Evolutionary conservation across 2,888 invertebrate species (phyloP).

Genomic region (Ernsta delagoae): DNA sequence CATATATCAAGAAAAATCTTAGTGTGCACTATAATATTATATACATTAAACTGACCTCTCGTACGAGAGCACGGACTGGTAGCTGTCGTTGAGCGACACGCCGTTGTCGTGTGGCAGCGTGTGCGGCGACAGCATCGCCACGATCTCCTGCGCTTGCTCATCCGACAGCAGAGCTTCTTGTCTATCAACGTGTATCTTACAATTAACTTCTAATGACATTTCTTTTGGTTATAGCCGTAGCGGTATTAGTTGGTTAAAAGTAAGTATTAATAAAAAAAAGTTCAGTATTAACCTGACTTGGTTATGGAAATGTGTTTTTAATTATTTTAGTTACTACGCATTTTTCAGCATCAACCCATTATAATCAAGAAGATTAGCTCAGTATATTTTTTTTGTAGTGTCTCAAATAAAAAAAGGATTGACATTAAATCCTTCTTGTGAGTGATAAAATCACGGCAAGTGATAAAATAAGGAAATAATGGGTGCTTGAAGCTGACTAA

Average conservation of each 20-base stretch:
- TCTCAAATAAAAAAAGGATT: too few species aligned
- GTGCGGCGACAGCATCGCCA: conserved; percentile 90
- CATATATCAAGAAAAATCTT: too few species aligned
- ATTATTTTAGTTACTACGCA: too few species aligned
- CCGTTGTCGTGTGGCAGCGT: conserved; percentile 75
- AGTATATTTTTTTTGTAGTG: background rate
- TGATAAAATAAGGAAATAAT: too few species aligned
- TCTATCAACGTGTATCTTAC: conserved; percentile 66
- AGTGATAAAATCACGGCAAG: too few species aligned
- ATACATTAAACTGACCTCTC: conserved; percentile 63
- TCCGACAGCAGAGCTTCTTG: conserved; percentile 93
- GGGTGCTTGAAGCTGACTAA: too few species aligned
- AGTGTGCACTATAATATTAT: too few species aligned
- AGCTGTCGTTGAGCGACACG: conserved; percentile 84
- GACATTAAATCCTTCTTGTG: too few species aligned
- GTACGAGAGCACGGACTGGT: conserved; percentile 83
- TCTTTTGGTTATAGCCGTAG: background rate
- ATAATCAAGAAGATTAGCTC: background rate
- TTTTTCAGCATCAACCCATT: background rate
- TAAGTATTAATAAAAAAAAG: too few species aligned
- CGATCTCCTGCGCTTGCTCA: conserved; percentile 96
- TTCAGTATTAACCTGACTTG: background rate
- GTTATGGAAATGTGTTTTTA: background rate
- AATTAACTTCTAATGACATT: background rate
- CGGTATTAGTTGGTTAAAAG: too few species aligned